A percentile compares a stretch with the other conserved stretches of the same genome.
Conservation (phyloP, 2,888 invertebrate genomes). For the Augochlorella aurata region DNA sequence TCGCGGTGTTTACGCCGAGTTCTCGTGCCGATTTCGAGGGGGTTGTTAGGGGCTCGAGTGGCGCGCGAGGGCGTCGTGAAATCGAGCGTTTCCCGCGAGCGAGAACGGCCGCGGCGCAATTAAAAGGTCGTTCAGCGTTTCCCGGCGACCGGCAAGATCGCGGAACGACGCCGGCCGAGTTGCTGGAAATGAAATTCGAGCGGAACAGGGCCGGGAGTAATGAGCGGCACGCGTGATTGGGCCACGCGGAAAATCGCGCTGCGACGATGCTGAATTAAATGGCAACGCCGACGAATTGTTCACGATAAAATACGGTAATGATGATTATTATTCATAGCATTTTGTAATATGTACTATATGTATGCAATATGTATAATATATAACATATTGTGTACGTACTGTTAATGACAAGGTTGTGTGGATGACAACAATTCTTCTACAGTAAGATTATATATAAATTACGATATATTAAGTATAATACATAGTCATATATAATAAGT, state of each 20-base stretch:
- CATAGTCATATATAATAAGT: no score
- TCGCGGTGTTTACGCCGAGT: background rate
- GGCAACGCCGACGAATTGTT: background rate
- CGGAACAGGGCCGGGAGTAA: background rate
- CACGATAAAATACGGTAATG: no score
- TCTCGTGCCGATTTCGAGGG: background rate
- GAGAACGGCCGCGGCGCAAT: background rate
- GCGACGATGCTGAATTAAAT: background rate
- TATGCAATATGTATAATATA: no score
- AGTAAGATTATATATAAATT: no score
- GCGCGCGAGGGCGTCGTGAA: background rate
- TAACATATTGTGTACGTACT: no score
- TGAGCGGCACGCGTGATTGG: constrained; percentile 2
- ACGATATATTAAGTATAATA: no score
- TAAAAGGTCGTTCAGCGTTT: constrained; percentile 3
- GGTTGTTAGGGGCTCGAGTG: background rate
- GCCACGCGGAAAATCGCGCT: background rate
- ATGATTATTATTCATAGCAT: no score
- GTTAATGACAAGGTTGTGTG: no score
- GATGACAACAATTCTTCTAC: no score
- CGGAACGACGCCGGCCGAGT: background rate
- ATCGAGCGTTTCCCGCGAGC: background rate
- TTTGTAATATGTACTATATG: no score
- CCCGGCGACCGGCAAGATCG: background rate
- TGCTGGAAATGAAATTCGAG: background rate